phyloP scores from a whole-genome alignment of 2,888 invertebrate species.

The Malthinus seriepunctatus region DNA sequence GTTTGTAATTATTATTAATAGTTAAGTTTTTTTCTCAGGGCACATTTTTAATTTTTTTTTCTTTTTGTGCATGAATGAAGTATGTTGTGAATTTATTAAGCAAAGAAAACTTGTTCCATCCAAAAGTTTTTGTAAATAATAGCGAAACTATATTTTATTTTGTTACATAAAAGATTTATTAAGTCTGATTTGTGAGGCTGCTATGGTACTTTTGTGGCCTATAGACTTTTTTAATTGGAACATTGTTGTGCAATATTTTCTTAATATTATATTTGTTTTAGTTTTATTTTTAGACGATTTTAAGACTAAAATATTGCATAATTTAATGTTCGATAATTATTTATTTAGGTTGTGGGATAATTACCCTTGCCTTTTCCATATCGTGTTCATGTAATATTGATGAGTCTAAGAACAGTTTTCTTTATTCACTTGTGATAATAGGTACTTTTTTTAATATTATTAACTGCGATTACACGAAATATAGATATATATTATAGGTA shows the following conservation, averaged over 20 bases:
- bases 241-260: slow-evolving; percentile 24
- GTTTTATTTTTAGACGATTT: slow-evolving; percentile 15
- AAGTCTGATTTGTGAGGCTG: slow-evolving; percentile 52
- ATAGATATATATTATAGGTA: slow-evolving; percentile 9
- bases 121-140: slow-evolving; percentile 31
- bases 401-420: slow-evolving; percentile 20
- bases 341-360: slow-evolving; percentile 30
- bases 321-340: slow-evolving; percentile 20
- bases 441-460: slow-evolving; percentile 22
- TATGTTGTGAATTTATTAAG: slow-evolving; percentile 35
- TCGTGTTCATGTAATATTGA: slow-evolving; percentile 27
- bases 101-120: slow-evolving; percentile 34
- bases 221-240: slow-evolving; percentile 35
- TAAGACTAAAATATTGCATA: slow-evolving; percentile 24
- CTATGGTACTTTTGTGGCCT: slow-evolving; percentile 49
- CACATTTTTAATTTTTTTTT: slow-evolving; percentile 38
- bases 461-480: slow-evolving; percentile 18
- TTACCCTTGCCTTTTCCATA: slow-evolving; percentile 30
- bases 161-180: slow-evolving; percentile 29
- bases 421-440: slow-evolving; percentile 33
- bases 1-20: slow-evolving; percentile 39
- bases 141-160: slow-evolving; percentile 12
- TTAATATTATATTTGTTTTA: slow-evolving; percentile 9
- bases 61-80: slow-evolving; percentile 27
- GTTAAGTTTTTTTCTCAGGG: slow-evolving; percentile 49